A percentile compares a stretch with the other conserved stretches of the same genome.
These are phyloP conservation scores for Anagyrus pseudococci DNA, from an alignment of 2,888 invertebrate species.

Conservation along the genomic window DNA sequence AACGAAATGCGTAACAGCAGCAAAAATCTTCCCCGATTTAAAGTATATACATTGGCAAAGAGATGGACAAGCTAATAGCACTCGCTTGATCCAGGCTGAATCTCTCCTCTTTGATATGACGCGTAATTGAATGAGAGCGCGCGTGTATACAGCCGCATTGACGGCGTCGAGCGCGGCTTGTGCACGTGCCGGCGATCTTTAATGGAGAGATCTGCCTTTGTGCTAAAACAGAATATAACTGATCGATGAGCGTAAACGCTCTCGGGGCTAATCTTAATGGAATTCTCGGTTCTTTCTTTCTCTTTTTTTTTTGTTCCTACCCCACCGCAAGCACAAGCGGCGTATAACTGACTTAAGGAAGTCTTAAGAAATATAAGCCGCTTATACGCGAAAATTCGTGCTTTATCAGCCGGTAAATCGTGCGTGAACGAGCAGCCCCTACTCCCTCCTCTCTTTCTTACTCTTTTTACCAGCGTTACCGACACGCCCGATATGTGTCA, in stretches of 20 bases:
- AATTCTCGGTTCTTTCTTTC: not conserved
- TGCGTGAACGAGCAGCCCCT: not conserved
- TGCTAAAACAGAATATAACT: not conserved
- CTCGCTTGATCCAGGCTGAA: too few species aligned
- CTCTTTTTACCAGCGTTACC: not conserved
- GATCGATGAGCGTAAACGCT: not conserved
- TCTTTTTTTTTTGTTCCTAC: not conserved
- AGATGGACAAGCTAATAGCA: too few species aligned
- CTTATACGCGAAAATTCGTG: constrained; percentile 17
- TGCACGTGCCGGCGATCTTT: too few species aligned
- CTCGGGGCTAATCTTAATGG: constrained; percentile 16
- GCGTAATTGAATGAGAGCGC: too few species aligned
- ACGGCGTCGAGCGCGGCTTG: too few species aligned
- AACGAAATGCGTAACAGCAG: too few species aligned
- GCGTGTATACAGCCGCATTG: too few species aligned
- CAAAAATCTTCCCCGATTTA: too few species aligned
- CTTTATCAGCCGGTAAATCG: constrained; percentile 26
- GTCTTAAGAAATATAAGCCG: constrained; percentile 32
- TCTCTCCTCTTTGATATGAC: too few species aligned
- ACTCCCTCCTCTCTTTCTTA: not conserved
- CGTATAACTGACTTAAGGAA: constrained; percentile 28
- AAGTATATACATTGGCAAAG: too few species aligned
- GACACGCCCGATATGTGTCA: not conserved
- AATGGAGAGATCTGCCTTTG: too few species aligned
- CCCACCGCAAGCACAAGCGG: not conserved